Conservation (phyloP, 2,888 invertebrate genomes). For the Gortyna flavago region DNA sequence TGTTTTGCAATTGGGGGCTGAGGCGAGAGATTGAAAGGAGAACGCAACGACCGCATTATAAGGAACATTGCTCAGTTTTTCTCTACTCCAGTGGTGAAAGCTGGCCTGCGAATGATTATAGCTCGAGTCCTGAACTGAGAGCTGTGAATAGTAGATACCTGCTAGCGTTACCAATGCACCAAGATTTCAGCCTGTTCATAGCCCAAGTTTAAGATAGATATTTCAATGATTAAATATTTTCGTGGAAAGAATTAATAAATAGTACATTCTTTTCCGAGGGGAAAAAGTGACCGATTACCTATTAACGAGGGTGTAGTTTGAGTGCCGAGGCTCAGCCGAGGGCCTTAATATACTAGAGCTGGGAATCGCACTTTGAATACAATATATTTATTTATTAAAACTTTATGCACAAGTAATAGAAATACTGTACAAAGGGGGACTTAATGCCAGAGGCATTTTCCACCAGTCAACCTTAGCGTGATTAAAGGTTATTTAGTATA, state of each 20-base stretch:
- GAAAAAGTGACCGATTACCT: too few relatives aligned
- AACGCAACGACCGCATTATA: not conserved
- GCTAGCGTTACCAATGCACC: not conserved
- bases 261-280: too few relatives aligned
- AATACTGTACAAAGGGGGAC: too few relatives aligned
- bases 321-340: too few relatives aligned
- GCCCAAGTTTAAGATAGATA: not conserved
- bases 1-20: not conserved
- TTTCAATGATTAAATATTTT: not conserved
- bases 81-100: not conserved
- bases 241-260: not conserved
- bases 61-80: not conserved
- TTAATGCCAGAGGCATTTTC: too few relatives aligned
- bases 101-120: not conserved
- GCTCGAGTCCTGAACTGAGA: not conserved
- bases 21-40: not conserved
- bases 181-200: not conserved
- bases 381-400: too few relatives aligned
- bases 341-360: too few relatives aligned
- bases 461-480: too few relatives aligned
- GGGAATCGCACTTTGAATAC: too few relatives aligned
- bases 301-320: too few relatives aligned
- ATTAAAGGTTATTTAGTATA: too few relatives aligned
- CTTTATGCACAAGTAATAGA: too few relatives aligned
- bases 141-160: not conserved